These are phyloP conservation scores for Zophobas atratus DNA, from an alignment of 1,140 invertebrate species.

Conservation along the genomic window DNA sequence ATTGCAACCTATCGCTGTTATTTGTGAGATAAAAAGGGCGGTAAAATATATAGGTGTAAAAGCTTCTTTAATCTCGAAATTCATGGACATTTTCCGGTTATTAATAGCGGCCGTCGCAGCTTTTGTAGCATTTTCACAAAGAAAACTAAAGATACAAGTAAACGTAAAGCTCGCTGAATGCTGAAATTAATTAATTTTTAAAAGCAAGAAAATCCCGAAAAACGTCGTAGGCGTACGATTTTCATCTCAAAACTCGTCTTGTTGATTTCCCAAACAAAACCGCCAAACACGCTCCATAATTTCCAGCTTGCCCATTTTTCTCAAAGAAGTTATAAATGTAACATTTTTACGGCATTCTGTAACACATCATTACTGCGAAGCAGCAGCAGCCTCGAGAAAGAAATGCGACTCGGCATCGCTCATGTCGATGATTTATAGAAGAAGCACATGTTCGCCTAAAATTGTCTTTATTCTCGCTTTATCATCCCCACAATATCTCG, in stretches of 20 bases:
- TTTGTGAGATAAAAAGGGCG: too few species aligned
- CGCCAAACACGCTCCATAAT: background rate
- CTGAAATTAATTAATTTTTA: background rate
- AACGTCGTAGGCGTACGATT: background rate
- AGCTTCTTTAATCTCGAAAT: too few species aligned
- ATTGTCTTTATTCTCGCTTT: background rate
- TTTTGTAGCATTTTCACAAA: too few species aligned
- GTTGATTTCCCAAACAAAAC: background rate
- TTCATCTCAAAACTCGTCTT: background rate
- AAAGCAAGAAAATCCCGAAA: background rate
- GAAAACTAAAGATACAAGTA: too few species aligned
- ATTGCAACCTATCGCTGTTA: too few species aligned
- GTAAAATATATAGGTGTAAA: too few species aligned
- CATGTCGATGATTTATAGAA: constrained; percentile 6
- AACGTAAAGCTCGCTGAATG: too few species aligned
- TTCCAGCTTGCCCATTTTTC: background rate
- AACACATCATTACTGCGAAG: background rate
- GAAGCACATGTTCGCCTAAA: constrained; percentile 1
- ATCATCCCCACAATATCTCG: background rate
- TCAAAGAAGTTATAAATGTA: background rate
- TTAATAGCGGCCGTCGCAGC: too few species aligned
- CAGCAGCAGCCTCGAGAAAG: background rate
- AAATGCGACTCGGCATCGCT: background rate
- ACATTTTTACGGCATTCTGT: background rate
- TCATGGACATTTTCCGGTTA: too few species aligned